Conservation (phyloP, 2,113 vertebrate species). For the Maccullochella peelii region DNA sequence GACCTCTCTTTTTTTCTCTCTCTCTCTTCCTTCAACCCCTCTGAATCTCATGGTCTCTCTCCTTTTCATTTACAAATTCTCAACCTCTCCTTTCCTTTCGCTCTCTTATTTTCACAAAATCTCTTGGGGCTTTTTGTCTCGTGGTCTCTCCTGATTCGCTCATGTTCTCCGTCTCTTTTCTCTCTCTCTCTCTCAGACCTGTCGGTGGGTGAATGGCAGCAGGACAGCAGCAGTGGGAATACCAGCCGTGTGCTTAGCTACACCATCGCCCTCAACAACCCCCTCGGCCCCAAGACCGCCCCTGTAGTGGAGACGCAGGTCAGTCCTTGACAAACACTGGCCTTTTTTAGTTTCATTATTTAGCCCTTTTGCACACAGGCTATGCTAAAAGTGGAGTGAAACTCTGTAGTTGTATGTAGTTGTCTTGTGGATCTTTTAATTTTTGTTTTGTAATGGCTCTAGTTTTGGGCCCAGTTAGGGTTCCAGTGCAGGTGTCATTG, state of each 20-base stretch:
- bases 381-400: background rate
- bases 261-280: constrained; percentile 93
- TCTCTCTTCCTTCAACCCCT: background rate
- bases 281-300: constrained; percentile 91
- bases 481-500: background rate
- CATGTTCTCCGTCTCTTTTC: background rate
- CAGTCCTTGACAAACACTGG: constrained; percentile 19
- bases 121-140: background rate
- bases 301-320: constrained; percentile 93
- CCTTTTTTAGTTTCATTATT: background rate
- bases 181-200: constrained; percentile 80
- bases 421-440: background rate
- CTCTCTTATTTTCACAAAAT: background rate
- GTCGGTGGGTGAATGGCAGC: constrained; percentile 89
- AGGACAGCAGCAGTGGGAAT: constrained; percentile 86
- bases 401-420: background rate
- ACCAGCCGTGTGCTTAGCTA: constrained; percentile 89
- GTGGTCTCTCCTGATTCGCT: background rate
- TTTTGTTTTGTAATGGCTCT: background rate
- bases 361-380: background rate
- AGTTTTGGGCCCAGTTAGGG: background rate
- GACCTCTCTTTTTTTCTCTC: constrained; percentile 9
- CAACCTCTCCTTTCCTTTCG: background rate
- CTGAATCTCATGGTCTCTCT: background rate
- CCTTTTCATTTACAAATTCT: constrained; percentile 16